These are phyloP conservation scores for Gymnopithys bicolor DNA, from an alignment of 2,797 vertebrate genomes.

Conservation along the genomic window DNA sequence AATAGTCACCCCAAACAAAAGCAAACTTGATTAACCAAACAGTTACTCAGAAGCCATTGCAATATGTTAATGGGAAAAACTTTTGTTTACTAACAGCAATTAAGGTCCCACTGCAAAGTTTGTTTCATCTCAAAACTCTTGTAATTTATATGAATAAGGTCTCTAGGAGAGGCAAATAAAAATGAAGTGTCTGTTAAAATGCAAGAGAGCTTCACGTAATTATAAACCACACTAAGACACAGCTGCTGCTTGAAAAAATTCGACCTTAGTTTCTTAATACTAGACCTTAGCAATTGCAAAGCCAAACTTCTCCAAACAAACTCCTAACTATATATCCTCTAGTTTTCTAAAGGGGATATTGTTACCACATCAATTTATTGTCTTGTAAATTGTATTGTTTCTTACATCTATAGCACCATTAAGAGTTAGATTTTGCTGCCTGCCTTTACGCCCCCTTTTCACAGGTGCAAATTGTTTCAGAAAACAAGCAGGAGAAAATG, in stretches of 20 bases:
- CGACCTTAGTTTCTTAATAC: neutral
- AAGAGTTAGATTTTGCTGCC: neutral
- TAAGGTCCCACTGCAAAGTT: neutral
- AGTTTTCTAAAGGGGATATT: neutral
- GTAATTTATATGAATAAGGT: neutral
- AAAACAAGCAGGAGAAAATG: neutral
- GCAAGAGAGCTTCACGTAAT: neutral
- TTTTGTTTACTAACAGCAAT: neutral
- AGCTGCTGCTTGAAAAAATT: neutral
- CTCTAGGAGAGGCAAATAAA: neutral
- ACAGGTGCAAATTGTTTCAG: neutral
- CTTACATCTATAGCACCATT: neutral
- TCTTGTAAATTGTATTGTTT: neutral
- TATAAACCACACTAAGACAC: neutral
- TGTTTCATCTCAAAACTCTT: neutral
- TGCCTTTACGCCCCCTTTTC: neutral
- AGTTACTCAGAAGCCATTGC: neutral
- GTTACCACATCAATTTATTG: accelerated
- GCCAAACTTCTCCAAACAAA: neutral
- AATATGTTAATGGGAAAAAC: neutral
- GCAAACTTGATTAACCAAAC: neutral
- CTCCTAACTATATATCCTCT: accelerated
- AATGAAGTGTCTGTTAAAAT: neutral
- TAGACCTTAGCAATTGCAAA: neutral
- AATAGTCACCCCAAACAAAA: neutral